Evolutionary conservation across 1,140 invertebrate genomes (phyloP), one percentile per base, ranked within the genome.

Genomic region (Ylistrum balloti): DNA sequence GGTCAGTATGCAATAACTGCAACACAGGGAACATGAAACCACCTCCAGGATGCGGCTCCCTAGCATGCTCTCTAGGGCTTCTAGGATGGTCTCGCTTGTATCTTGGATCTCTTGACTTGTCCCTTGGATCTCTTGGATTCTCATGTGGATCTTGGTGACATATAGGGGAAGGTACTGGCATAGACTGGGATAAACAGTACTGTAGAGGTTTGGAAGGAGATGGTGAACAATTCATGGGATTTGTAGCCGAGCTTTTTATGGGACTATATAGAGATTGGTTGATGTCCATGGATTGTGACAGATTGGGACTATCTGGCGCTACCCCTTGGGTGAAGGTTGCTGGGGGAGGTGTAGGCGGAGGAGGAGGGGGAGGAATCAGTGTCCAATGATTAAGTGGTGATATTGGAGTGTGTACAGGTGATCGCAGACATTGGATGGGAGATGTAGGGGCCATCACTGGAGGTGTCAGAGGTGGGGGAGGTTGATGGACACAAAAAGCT

Each of bases 371-470:
- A 34, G 85, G 85, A 9, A 38, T 74, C 11, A 74, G 17, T 5
- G n/a, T 17, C 56, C 56, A 74, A 28, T n/a, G 56, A 74, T 74
- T 74, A 74, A 74, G 22, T 74, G 56, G 56, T 28, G 56, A 74
- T 28, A 74, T 17, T 22, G 56, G 56, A 28, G 56, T 5, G 28
- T 74, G 56, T 5, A 74, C n/a, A 17, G 56, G 56, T n/a, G 56
- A 74, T 11, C 15, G 1, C 28, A 74, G n/a, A n/a, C 56, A 22
- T 74, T 74, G 56, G 56, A 74, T 86, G 1, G 86, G 33, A 33
- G 86, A 86, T 33, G 86, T 86, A 11, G 33, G 33, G 9, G 33
- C 86, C 20, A 34, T 86, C 22, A 86, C 86, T 33, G 33, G 86
- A 86, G 86, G 86, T 86, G 86, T 22, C 28, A 33, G 86, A 7